Conservation (phyloP, 2,113 vertebrate species). For the Pogona vitticeps region DNA sequence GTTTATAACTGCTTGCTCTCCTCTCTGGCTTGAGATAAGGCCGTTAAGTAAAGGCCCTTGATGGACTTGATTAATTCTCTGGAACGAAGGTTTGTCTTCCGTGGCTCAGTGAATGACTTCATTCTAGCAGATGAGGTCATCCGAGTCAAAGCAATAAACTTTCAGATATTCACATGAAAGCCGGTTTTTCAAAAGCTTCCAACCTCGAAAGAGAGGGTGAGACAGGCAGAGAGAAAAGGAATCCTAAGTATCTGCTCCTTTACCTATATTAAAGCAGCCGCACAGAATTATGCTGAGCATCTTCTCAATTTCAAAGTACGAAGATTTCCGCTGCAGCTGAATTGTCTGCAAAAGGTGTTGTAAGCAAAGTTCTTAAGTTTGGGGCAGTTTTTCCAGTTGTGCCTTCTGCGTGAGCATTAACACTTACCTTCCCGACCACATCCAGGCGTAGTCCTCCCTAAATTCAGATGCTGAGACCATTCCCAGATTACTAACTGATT, state of each 20-base stretch:
- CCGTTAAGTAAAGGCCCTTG: constrained; percentile 75
- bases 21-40: constrained; percentile 81
- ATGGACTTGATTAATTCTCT: constrained; percentile 92
- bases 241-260: constrained; percentile 70
- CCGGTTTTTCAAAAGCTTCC: constrained; percentile 74
- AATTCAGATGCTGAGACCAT: no score
- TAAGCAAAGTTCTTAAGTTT: not conserved
- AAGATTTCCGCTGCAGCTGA: not conserved
- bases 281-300: not conserved
- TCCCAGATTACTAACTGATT: no score
- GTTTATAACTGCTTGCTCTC: constrained; percentile 80
- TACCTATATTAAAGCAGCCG: constrained; percentile 53
- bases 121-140: constrained; percentile 91
- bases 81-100: constrained; percentile 90
- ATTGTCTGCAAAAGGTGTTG: not conserved
- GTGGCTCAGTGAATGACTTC: constrained; percentile 90
- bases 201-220: constrained; percentile 64
- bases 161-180: constrained; percentile 86
- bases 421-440: no score
- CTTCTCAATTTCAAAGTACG: constrained; percentile 23
- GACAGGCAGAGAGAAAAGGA: no score
- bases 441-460: no score
- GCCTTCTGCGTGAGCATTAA: no score
- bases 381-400: not conserved
- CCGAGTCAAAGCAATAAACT: constrained; percentile 87